Percentiles rank a stretch among this genome's conserved stretches.
Evolutionary conservation across 2,797 vertebrate species (phyloP).

Genomic region (Ataeniobius toweri): DNA sequence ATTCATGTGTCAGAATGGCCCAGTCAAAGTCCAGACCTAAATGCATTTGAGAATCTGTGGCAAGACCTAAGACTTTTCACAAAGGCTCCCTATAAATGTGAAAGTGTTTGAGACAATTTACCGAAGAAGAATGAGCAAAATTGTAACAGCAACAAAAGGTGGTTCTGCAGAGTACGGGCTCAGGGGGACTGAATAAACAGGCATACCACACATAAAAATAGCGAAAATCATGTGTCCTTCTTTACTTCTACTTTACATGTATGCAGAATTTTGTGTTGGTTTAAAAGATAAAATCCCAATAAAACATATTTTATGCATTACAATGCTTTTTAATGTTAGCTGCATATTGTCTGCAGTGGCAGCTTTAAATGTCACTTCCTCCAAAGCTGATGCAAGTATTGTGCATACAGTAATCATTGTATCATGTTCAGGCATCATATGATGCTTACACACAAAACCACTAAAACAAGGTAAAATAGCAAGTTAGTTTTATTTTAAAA

Average conservation of each 20-base stretch:
- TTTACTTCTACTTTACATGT: not conserved
- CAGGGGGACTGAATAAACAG: not conserved
- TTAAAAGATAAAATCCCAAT: too few relatives aligned
- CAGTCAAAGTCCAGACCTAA: not conserved
- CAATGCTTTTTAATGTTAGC: not conserved
- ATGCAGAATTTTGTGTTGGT: not conserved
- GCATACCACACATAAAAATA: not conserved
- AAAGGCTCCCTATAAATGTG: not conserved
- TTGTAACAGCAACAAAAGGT: not conserved
- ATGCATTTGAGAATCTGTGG: not conserved
- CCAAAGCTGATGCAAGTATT: not conserved
- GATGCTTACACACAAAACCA: not conserved
- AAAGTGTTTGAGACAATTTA: not conserved
- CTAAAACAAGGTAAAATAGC: not conserved
- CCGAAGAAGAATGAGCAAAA: not conserved
- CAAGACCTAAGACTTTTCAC: too few relatives aligned
- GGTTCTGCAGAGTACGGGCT: not conserved
- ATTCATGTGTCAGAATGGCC: not conserved
- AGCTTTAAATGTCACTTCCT: not conserved
- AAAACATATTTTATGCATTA: not conserved
- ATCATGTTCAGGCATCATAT: not conserved
- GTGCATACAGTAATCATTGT: not conserved
- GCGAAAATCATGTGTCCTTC: not conserved
- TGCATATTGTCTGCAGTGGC: not conserved
- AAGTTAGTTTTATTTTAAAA: not conserved